Base-by-base conservation (phyloP, 2,888 invertebrate species). In the Hydroisotoma schaefferi region DNA sequence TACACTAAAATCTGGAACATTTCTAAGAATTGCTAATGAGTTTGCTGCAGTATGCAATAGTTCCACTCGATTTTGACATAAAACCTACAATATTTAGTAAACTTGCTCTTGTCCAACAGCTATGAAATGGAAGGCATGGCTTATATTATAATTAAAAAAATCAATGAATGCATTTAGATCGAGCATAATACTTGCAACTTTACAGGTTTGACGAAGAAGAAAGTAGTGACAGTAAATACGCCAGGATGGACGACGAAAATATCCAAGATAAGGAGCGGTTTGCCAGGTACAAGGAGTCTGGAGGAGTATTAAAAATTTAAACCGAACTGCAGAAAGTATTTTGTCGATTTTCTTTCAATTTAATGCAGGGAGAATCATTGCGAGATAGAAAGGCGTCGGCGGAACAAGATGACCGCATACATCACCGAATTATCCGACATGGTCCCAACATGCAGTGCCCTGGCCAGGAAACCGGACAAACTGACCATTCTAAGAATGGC, bases 341-440 rank as follows among this genome's bases (percentile, higher is more conserved):
- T 70, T 72, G 70, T 71, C 72, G 72, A 54, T 62, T 66, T 55
- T 56, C 59, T 63, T 60, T 55, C 27, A 55, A 75, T 78, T 44
- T 71, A 78, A 81, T 85, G 90, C 80, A 90, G 97, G 78, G 97
- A 97, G 83, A 97, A 97, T 78, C 97, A 98, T 81, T 95, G 95
- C 80, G 97, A 98, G 81, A 99, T 99, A 78, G 99, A 99, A 80
- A 85, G 99, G 73, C 85, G 98, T 74, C 84, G 99, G 74, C 85
- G 99, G 74, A 98, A 98, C 84, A 99, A 99, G 87, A 99, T 99
- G 99, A 97, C 98, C 74, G 94, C 97, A 73, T 99, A 99, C 81
- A 98, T 99, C 79, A 97, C 97, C 76, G 98, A 99, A 82, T 83
- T 99, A 74, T 97, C 95, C 72, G 98, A 98, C 81, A 98, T 99